Conservation (phyloP, 2,888 invertebrate genomes). For the Zygogramma bicolorata region DNA sequence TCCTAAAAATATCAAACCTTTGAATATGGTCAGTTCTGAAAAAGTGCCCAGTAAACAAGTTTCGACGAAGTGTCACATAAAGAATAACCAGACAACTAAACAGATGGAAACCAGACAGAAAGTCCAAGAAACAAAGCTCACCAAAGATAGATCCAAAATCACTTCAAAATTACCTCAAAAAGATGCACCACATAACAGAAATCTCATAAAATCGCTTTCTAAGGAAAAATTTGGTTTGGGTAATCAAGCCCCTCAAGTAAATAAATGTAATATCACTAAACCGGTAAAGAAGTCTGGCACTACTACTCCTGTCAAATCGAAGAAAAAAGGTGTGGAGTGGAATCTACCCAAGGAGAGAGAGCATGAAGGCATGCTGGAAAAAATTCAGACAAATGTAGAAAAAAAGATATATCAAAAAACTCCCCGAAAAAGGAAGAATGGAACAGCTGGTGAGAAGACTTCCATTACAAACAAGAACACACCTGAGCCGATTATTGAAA, state of each 20-base stretch:
- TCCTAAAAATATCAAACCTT: conserved; percentile 63
- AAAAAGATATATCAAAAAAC: neutral
- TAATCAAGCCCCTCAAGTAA: neutral
- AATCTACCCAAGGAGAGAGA: neutral
- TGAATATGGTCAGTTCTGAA: conserved; percentile 43
- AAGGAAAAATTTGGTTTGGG: neutral
- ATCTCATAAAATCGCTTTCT: neutral
- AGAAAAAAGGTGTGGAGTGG: neutral
- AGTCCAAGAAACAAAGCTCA: neutral
- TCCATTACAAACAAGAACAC: neutral
- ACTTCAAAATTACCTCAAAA: neutral
- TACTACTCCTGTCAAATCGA: neutral
- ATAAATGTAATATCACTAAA: neutral
- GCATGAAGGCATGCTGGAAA: neutral
- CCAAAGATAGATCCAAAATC: neutral
- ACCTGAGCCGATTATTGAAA: neutral
- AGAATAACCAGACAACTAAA: neutral
- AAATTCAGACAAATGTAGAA: neutral
- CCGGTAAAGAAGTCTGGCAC: neutral
- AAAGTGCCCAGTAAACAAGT: neutral
- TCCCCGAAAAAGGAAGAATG: conserved; percentile 5
- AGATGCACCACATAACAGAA: neutral
- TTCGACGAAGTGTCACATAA: neutral
- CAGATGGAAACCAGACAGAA: neutral
- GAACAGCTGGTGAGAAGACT: conserved; percentile 3